Evolutionary conservation across 2,113 vertebrate genomes (phyloP).

Genomic region (Sinocyclocheilus rhinocerous): DNA sequence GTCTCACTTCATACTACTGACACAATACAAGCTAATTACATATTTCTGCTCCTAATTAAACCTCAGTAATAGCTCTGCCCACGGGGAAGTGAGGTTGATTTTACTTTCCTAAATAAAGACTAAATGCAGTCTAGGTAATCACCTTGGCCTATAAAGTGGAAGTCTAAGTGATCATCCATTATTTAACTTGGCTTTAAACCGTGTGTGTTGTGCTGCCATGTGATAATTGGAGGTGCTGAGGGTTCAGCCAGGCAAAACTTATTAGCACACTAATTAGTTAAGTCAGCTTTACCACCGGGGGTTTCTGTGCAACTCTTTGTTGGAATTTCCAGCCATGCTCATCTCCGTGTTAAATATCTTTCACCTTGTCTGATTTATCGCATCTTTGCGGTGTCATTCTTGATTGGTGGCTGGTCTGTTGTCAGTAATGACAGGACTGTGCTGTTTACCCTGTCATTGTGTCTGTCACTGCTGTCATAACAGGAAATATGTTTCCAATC

Average conservation of each 20-base stretch:
- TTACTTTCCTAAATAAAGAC: neutral
- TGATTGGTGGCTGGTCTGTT: neutral
- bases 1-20: conserved; percentile 63
- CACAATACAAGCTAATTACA: conserved; percentile 65
- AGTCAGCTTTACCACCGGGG: conserved; percentile 19
- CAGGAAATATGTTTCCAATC: neutral
- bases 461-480: neutral
- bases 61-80: conserved; percentile 36
- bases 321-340: neutral
- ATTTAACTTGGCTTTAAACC: conserved; percentile 22
- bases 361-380: conserved; percentile 53
- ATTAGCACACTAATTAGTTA: conserved; percentile 27
- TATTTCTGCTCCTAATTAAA: conserved; percentile 67
- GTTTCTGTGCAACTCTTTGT: conserved; percentile 13
- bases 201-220: neutral
- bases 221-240: conserved; percentile 20
- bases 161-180: neutral
- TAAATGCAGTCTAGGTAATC: neutral
- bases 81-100: conserved; percentile 16
- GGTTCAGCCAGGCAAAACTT: conserved; percentile 15
- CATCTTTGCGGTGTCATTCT: neutral
- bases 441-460: neutral
- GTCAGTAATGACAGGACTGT: neutral
- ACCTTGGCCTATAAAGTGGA: conserved; percentile 10
- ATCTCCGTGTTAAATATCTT: conserved; percentile 43